Evolutionary conservation across 2,113 vertebrate genomes (phyloP), one percentile per base, ranked within the genome.

Genomic region (Tor tambroides): DNA sequence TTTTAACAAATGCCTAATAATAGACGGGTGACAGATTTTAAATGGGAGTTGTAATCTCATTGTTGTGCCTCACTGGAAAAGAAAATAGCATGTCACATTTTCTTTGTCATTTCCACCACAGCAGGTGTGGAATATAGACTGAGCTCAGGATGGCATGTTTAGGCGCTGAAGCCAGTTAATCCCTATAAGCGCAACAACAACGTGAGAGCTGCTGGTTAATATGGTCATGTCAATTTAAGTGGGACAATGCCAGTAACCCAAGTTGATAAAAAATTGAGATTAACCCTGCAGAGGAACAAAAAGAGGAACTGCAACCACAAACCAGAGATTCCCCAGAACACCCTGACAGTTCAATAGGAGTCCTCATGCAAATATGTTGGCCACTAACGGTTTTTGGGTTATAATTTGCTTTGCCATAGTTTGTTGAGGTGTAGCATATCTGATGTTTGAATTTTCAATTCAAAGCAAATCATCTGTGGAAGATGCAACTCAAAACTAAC

Each of bases 291-390:
- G 21, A 79, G 65, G n/a, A 65, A 6, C 23, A 76, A 71, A 91
- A 91, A 89, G 88, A 91, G 90, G 90, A 91, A 91, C 90, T 89
- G 43, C 28, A 38, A 32, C 28, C 11, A 43, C 67, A 82, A 11
- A 51, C 38, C 51, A 56, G 38, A 86, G 75, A 72, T 88, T 87
- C 86, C 67, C 30, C 28, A 46, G 85, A 90, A 86, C 9, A n/a
- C 8, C 49, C 41, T 63, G 79, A 41, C 84, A 56, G 89, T 89
- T 88, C 87, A 30, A 87, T 88, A 26, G 65, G 32, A 80, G 69
- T 67, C 11, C 17, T 46, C 69, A 90, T 91, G 88, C 88, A 90
- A 90, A 90, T 91, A 41, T 21, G 23, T 65, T 41, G 71, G 75
- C 23, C 21, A 23, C 61, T 30, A 49, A 67, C 38, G 23, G 26